A percentile compares a stretch with the other conserved stretches of the same genome.
Conservation (phyloP, 1,140 invertebrate species). For the Physella acuta region DNA sequence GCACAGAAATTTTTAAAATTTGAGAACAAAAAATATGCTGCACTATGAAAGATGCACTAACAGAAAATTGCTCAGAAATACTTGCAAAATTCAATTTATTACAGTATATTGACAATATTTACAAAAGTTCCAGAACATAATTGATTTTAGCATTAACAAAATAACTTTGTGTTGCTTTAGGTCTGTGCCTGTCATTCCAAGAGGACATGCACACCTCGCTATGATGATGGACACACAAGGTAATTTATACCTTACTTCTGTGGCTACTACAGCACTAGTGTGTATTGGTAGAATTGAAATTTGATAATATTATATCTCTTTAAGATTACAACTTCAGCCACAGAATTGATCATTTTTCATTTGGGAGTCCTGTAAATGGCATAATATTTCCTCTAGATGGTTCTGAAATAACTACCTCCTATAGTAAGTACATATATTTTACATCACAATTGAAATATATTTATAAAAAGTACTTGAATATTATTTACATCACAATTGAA, state of each 20-base stretch:
- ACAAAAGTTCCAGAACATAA: too few relatives aligned
- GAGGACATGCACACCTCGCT: constrained; percentile 52
- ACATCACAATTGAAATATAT: neutral
- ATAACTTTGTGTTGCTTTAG: too few relatives aligned
- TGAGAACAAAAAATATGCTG: too few relatives aligned
- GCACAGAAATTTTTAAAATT: too few relatives aligned
- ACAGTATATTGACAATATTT: too few relatives aligned
- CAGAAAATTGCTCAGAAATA: too few relatives aligned
- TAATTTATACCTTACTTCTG: constrained; percentile 29
- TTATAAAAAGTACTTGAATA: neutral
- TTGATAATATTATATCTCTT: neutral
- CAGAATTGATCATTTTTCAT: constrained; percentile 88
- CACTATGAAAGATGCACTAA: too few relatives aligned
- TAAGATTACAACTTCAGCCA: constrained; percentile 88
- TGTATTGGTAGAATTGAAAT: too few relatives aligned
- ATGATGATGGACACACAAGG: constrained; percentile 46
- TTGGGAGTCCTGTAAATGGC: constrained; percentile 81
- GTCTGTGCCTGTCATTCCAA: constrained; percentile 51
- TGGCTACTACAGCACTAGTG: too few relatives aligned
- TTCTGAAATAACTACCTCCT: constrained; percentile 76
- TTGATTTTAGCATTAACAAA: too few relatives aligned
- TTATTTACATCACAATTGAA: neutral
- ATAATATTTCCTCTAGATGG: constrained; percentile 91
- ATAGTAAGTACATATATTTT: constrained; percentile 64
- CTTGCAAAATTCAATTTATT: too few relatives aligned